Conservation (phyloP, 2,888 invertebrate species). For the Volucella bombylans region DNA sequence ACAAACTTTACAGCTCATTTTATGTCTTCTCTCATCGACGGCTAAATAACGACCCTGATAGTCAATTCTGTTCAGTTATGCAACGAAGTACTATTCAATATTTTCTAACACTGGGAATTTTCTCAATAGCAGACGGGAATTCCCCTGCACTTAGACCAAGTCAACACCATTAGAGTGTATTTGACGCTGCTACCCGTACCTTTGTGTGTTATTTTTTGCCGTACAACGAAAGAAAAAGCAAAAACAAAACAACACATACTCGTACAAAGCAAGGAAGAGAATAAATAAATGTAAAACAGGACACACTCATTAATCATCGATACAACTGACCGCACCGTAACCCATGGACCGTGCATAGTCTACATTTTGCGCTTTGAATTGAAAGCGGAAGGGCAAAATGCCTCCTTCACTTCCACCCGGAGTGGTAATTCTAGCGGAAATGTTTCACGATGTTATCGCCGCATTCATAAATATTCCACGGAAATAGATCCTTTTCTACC, state of each 20-base stretch:
- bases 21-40: too few species aligned
- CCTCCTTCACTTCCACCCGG: slow-evolving; percentile 48
- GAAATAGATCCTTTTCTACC: slow-evolving; percentile 67
- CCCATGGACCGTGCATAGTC: background rate
- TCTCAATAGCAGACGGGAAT: too few species aligned
- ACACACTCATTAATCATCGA: slow-evolving; percentile 69
- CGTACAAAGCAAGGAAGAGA: slow-evolving; percentile 5
- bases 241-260: background rate
- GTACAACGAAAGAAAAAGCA: slow-evolving; percentile 20
- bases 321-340: slow-evolving; percentile 52
- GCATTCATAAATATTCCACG: slow-evolving; percentile 67
- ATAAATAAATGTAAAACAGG: slow-evolving; percentile 72
- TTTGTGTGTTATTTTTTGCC: slow-evolving; percentile 16
- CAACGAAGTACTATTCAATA: too few species aligned
- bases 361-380: slow-evolving; percentile 18
- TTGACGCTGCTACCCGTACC: background rate
- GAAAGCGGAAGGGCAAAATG: background rate
- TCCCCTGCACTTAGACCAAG: too few species aligned
- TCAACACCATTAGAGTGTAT: background rate
- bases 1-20: too few species aligned
- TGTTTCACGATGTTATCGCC: slow-evolving; percentile 62
- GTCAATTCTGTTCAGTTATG: too few species aligned
- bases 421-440: slow-evolving; percentile 65
- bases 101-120: too few species aligned
- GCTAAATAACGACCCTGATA: too few species aligned